Percentiles rank a stretch among this genome's conserved stretches.
These are phyloP conservation scores for Vanessa atalanta DNA, from an alignment of 1,140 invertebrate species.

Conservation along the genomic window DNA sequence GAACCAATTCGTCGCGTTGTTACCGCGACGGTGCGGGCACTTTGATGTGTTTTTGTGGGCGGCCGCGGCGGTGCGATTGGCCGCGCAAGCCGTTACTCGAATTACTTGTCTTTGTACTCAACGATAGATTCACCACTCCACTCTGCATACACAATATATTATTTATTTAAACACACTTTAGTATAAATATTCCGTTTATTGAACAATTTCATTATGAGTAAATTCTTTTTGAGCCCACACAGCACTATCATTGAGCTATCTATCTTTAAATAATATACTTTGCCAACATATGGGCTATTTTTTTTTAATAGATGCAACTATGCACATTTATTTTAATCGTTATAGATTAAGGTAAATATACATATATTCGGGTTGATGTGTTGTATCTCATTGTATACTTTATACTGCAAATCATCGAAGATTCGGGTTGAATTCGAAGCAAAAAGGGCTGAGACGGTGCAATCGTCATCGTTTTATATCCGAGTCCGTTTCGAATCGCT, in stretches of 20 bases:
- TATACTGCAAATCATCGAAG: constrained; percentile 54
- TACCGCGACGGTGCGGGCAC: constrained; percentile 59
- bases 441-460: constrained; percentile 65
- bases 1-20: constrained; percentile 69
- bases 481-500: constrained; percentile 74
- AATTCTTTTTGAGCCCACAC: too few relatives aligned
- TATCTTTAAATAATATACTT: too few relatives aligned
- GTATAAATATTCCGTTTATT: background rate
- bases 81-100: constrained; percentile 52
- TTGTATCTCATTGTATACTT: constrained; percentile 35
- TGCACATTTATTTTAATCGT: background rate
- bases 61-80: constrained; percentile 55
- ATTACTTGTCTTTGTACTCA: constrained; percentile 52
- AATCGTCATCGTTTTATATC: constrained; percentile 69
- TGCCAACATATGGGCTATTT: too few relatives aligned
- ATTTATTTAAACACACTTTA: constrained; percentile 6
- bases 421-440: constrained; percentile 50
- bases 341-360: constrained; percentile 7
- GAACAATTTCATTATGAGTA: too few relatives aligned
- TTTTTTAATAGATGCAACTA: too few relatives aligned
- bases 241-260: too few relatives aligned
- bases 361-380: constrained; percentile 13
- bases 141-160: constrained; percentile 10
- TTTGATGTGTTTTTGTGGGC: constrained; percentile 76
- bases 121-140: constrained; percentile 17